phyloP scores from a whole-genome alignment of 2,888 invertebrate species.

The Pantelozetes paolii region DNA sequence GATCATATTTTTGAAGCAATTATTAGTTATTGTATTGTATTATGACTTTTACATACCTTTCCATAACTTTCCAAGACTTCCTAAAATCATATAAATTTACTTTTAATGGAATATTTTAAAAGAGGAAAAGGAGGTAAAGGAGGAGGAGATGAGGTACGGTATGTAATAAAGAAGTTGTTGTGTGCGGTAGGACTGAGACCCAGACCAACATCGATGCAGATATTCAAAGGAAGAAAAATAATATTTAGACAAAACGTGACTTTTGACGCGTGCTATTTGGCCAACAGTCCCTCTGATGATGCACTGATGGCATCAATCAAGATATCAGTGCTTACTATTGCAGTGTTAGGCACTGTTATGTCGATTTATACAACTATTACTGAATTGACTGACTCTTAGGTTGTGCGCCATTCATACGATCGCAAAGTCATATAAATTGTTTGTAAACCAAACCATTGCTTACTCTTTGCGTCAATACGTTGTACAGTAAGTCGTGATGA shows the following conservation, averaged over 20 bases:
- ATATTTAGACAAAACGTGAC: slow-evolving; percentile 29
- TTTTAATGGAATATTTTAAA: slow-evolving; percentile 19
- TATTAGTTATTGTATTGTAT: background rate
- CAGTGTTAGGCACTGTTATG: background rate
- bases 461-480: background rate
- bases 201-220: slow-evolving; percentile 26
- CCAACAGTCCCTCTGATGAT: slow-evolving; percentile 7
- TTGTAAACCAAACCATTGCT: background rate
- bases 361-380: background rate
- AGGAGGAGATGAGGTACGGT: background rate
- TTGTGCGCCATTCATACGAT: background rate
- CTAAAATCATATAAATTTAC: slow-evolving; percentile 29
- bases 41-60: background rate
- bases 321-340: background rate
- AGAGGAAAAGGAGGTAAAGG: slow-evolving; percentile 21
- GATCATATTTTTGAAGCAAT: slow-evolving; percentile 32
- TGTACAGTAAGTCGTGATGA: slow-evolving; percentile 17
- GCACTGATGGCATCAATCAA: slow-evolving; percentile 30
- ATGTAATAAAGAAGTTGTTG: slow-evolving; percentile 23
- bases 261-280: slow-evolving; percentile 33
- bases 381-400: slow-evolving; percentile 4
- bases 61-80: slow-evolving; percentile 8
- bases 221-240: background rate
- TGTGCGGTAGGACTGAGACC: slow-evolving; percentile 27
- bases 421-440: background rate